These are phyloP conservation scores for Leontocebus nigricollis DNA, from an alignment of 2,797 vertebrate species.

Conservation along the genomic window DNA sequence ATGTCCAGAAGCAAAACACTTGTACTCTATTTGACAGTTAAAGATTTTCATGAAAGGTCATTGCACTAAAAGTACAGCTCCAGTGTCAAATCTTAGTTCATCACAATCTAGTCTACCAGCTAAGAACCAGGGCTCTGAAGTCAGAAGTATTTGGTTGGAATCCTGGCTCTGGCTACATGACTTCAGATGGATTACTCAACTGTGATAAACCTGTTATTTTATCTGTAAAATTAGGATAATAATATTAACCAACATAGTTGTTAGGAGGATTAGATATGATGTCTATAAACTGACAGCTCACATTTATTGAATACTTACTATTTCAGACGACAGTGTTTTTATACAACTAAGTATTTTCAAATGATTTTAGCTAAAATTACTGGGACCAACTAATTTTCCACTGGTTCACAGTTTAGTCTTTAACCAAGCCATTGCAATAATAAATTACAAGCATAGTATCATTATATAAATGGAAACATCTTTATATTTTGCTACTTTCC, in stretches of 20 bases:
- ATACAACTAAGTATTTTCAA: constrained; percentile 1
- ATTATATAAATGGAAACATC: constrained; percentile 7
- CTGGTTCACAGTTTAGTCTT: not conserved
- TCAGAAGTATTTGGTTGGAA: constrained; percentile 30
- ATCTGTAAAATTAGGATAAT: constrained; percentile 34
- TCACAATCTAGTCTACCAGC: not conserved
- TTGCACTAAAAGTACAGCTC: not conserved
- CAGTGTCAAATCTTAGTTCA: not conserved
- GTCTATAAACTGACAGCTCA: not conserved
- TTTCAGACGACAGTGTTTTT: constrained; percentile 33
- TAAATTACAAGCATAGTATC: constrained; percentile 35
- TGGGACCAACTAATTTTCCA: constrained; percentile 21
- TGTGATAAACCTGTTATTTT: not conserved
- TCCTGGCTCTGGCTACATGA: not conserved
- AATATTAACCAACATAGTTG: not conserved
- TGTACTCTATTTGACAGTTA: not conserved
- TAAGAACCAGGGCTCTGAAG: not conserved
- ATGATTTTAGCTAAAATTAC: constrained; percentile 30
- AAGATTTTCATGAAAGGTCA: constrained; percentile 33
- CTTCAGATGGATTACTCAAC: not conserved
- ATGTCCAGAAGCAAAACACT: constrained; percentile 30
- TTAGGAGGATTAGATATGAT: constrained; percentile 34
- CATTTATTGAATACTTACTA: constrained; percentile 11
- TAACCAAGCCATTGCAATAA: constrained; percentile 18
- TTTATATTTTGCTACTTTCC: constrained; percentile 41